A percentile compares a stretch with the other conserved stretches of the same genome.
Conservation (phyloP, 2,113 vertebrate species). For the Xyrauchen texanus region DNA sequence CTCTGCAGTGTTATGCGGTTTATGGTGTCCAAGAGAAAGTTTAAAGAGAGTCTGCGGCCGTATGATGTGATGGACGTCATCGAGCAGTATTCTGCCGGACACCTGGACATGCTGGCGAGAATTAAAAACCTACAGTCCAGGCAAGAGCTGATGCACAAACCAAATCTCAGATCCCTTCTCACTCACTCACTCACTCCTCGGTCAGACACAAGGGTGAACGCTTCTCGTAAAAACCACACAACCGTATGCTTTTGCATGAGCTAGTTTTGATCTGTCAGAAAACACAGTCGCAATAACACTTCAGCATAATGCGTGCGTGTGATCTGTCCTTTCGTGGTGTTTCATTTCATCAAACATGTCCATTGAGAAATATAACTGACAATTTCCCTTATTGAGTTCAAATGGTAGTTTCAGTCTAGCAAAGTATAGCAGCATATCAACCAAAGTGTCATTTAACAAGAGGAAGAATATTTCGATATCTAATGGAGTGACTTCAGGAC, state of each 20-base stretch:
- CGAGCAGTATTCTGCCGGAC: conserved; percentile 95
- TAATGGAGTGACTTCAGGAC: too few species aligned
- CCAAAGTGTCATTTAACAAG: too few species aligned
- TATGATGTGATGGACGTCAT: conserved; percentile 99
- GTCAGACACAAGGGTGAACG: too few species aligned
- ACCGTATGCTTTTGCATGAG: background rate
- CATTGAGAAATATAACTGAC: too few species aligned
- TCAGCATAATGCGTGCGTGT: too few species aligned
- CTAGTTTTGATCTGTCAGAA: background rate
- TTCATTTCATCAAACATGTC: too few species aligned
- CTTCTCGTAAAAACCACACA: background rate
- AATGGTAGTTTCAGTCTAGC: too few species aligned
- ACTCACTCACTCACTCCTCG: too few species aligned
- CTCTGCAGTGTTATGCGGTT: conserved; percentile 90
- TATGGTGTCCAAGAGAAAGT: conserved; percentile 96
- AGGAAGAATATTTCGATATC: too few species aligned
- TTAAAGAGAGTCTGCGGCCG: conserved; percentile 95
- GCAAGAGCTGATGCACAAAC: conserved; percentile 71
- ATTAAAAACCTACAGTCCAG: conserved; percentile 98
- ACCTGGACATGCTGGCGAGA: conserved; percentile 95
- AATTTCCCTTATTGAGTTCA: too few species aligned
- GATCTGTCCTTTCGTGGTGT: too few species aligned
- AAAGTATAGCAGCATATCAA: too few species aligned
- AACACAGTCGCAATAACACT: background rate
- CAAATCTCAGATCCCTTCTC: background rate